Evolutionary conservation across 2,113 vertebrate genomes (phyloP).

Genomic region (Hypocryptadius cinnamomeus): DNA sequence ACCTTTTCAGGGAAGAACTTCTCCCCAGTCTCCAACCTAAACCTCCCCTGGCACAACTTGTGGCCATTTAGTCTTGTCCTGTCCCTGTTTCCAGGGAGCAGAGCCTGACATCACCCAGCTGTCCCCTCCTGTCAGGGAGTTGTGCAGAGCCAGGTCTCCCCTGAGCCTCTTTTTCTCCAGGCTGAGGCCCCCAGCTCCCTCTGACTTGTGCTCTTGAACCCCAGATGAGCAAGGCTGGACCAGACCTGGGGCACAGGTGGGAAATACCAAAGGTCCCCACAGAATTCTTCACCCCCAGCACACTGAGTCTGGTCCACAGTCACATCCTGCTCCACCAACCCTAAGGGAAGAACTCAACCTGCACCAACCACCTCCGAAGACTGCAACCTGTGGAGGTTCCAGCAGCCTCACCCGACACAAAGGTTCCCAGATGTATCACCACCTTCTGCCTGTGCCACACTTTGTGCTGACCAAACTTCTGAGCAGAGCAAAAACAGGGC

Average conservation of each 20-base stretch:
- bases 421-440: background rate
- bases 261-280: background rate
- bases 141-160: background rate
- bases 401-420: background rate
- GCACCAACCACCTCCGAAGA: accelerated
- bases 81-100: background rate
- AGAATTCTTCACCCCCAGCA: background rate
- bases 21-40: background rate
- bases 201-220: background rate
- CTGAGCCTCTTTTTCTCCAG: background rate
- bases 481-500: background rate
- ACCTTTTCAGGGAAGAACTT: background rate
- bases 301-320: background rate
- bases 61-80: accelerated
- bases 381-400: accelerated
- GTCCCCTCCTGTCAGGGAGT: background rate
- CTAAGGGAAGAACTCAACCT: background rate
- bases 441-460: accelerated
- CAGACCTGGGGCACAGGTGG: background rate
- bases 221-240: accelerated
- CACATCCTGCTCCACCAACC: background rate
- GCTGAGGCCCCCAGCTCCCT: background rate
- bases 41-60: background rate
- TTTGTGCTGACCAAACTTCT: background rate
- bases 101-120: accelerated